Evolutionary conservation across 2,797 vertebrate genomes (phyloP), one percentile per base, ranked within the genome.

Genomic region (Oreonectes daqikongensis): DNA sequence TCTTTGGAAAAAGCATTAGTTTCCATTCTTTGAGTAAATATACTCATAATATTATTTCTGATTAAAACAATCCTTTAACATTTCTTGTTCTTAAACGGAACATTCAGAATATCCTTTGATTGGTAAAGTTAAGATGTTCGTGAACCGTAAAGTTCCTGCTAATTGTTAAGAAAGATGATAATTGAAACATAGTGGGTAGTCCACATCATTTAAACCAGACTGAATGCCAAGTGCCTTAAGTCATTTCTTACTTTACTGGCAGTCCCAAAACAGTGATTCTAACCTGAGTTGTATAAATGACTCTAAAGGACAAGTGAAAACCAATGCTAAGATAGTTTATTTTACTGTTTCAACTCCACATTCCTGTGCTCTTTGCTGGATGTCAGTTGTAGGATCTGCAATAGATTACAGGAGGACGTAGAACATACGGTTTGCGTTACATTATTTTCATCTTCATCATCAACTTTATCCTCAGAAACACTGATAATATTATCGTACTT

Each of bases 241-340:
- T 75, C 26, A 67, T 67, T 75, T 75, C 14, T 57, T 46, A 69
- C 65, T 76, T 76, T 60, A 50, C 42, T 76, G 53, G 38, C 74
- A 60, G 64, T 76, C 74, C 20, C 40, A 60, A 38, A n/a, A 35
- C 73, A 75, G 72, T 28, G 20, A 18, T 60, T 60, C 15, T 60
- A 48, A 67, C 53, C 40, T 46, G 64, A 60, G 11, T 26, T 59
- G 14, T 59, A 68, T 59, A 75, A 75, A 68, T 59, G 63, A 66
- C 73, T 67, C 28, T 24, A 35, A 67, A 60, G 20, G 38, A 76
- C 53, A 68, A 55, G 57, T 46, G 44, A 78, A 76, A 68, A 46
- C 71, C 72, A 44, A 30, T 55, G 79, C 72, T 78, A 77, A 35
- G 48, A 69, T 75, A 77, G 78, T 83, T 83, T 77, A 77, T 79